A percentile compares a stretch with the other conserved stretches of the same genome.
phyloP scores from a whole-genome alignment of 2,113 vertebrate species.

The Nesoenas mayeri region DNA sequence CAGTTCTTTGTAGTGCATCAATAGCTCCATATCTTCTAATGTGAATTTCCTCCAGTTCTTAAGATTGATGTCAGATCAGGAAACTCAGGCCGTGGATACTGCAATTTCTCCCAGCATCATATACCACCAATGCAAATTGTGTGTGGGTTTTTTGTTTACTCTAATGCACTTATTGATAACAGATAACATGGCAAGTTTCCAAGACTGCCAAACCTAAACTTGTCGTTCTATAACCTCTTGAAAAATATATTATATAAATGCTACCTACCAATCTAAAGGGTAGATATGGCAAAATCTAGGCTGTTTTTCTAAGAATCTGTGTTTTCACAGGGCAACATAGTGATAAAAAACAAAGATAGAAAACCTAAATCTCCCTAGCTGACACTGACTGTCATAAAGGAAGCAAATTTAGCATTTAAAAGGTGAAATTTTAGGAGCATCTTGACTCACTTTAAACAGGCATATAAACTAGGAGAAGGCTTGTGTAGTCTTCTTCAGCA shows the following conservation, averaged over 20 bases:
- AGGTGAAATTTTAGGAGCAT: neutral
- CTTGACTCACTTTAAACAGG: neutral
- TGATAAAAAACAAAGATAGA: neutral
- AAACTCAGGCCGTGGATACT: neutral
- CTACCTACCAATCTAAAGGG: neutral
- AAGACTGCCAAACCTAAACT: neutral
- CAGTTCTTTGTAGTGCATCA: constrained; percentile 24
- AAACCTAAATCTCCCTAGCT: neutral
- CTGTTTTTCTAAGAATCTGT: neutral
- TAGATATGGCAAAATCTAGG: neutral
- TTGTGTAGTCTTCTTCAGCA: neutral
- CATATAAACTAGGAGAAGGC: neutral
- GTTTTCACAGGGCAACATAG: neutral
- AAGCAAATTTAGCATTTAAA: neutral
- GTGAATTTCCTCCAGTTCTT: neutral
- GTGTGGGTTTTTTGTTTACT: neutral
- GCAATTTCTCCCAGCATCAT: neutral
- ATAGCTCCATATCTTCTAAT: neutral
- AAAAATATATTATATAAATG: neutral
- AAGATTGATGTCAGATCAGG: neutral
- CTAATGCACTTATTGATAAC: neutral
- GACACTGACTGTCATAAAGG: neutral
- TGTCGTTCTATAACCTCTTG: neutral
- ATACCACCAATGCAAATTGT: neutral
- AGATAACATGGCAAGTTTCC: neutral